These are phyloP conservation scores for Drosophila arizonae DNA, from an alignment of 1,140 invertebrate species.

Conservation along the genomic window DNA sequence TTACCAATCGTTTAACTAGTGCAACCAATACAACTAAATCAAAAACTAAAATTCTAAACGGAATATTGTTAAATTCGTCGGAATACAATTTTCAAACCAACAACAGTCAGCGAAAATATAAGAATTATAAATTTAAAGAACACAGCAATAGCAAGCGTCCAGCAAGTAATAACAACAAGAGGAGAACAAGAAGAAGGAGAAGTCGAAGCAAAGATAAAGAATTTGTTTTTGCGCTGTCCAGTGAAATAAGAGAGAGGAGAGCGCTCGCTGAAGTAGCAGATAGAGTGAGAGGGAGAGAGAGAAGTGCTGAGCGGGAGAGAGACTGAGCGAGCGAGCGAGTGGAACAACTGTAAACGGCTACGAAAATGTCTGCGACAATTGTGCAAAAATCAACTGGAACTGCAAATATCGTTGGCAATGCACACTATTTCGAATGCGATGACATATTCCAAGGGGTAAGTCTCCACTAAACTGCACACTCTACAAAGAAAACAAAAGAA, in stretches of 20 bases:
- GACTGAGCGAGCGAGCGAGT: not conserved
- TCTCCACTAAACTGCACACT: slow-evolving; percentile 34
- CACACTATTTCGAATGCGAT: slow-evolving; percentile 58
- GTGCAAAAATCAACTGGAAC: slow-evolving; percentile 57
- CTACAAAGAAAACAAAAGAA: not conserved
- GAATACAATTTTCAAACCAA: slow-evolving; percentile 35
- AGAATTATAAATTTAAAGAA: slow-evolving; percentile 10
- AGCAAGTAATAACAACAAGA: slow-evolving; percentile 24
- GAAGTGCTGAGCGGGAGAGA: not conserved
- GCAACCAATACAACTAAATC: slow-evolving; percentile 54
- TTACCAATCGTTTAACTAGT: slow-evolving; percentile 38
- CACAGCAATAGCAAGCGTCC: slow-evolving; percentile 19
- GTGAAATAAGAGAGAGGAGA: slow-evolving; percentile 26
- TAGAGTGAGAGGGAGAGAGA: not conserved
- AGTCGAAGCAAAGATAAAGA: slow-evolving; percentile 35
- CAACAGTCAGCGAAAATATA: slow-evolving; percentile 19
- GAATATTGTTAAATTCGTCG: slow-evolving; percentile 31
- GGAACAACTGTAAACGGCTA: slow-evolving; percentile 8
- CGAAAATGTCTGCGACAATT: slow-evolving; percentile 61
- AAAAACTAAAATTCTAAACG: slow-evolving; percentile 28
- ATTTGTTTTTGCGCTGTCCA: slow-evolving; percentile 42
- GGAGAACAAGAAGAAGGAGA: slow-evolving; percentile 1
- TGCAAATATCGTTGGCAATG: slow-evolving; percentile 49
- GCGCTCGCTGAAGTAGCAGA: not conserved
- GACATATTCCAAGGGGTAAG: slow-evolving; percentile 65